Evolutionary conservation across 2,113 vertebrate genomes (phyloP), one percentile per base, ranked within the genome.

Genomic region (Morone saxatilis): DNA sequence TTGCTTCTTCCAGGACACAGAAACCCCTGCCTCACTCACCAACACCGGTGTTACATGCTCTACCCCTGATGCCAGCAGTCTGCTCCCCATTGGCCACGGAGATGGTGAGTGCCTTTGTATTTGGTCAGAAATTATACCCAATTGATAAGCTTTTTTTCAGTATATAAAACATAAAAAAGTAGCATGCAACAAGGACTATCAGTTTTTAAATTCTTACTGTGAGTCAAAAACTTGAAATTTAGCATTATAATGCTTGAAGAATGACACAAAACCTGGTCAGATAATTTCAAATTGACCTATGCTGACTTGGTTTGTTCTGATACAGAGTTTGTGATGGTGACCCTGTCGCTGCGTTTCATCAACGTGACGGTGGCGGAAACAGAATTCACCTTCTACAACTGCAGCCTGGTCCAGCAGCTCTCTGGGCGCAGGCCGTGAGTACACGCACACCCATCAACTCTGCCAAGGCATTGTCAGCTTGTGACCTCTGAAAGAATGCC

Each of bases 311-410:
- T 67, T 80, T 80, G 38, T 65, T 78, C 45, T 69, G 3, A 16
- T 71, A 47, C 95, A 99, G 98, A 99, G 85, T 97, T 96, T 14
- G 89, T 98, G 81, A 96, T 95, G 19, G 95, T 98, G 92, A 95
- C 91, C 12, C 93, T 99, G 60, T 95, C 96, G 38, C 95, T 99
- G 83, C 96, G 96, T 70, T 98, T 98, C 82, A 92, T 95, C n/a
- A 88, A 96, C 0, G 95, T 98, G 77, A 94, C 96, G 5, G 96
- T 99, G 22, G 95, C 96, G 17, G 95, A 93, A 56, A 93, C 95
- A 1, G 92, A 96, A 20, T 97, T 99, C 92, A 97, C 96, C 89
- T 97, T 99, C 94, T 99, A 97, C 62, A 97, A 98, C 95, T 99
- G 98, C 83, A 91, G 91, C 81, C 93, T 97, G 3, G 96, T 98